Base-by-base conservation (phyloP, 2,113 vertebrate species). In the Acrocephalus arundinaceus region DNA sequence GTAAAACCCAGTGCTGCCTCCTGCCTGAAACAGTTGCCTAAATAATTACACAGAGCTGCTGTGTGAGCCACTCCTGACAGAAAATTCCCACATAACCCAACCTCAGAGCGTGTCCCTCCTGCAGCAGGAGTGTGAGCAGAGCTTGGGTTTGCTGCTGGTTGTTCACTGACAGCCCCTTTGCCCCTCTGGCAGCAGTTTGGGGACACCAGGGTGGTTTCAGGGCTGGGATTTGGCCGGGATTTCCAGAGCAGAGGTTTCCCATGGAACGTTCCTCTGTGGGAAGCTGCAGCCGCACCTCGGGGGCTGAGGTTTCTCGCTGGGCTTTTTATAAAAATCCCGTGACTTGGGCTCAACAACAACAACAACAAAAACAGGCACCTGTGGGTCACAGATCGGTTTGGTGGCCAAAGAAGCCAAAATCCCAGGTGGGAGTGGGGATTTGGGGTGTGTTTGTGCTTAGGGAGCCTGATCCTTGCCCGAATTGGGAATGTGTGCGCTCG, bases 401-500 rank as follows among this genome's bases (percentile, higher is more conserved):
- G 3, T 71, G 3, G 2, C 18, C 17, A 22, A 22, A 28, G 37
- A 10, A 15, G 62, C 52, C 67, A 9, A 51, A 81, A 33, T 63
- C 87, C 71, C 75, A 11, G 2, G 2, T 35, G 4, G 13, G 66
- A 71, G 55, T 3, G 4, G 52, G 35, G 35, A 3, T 51, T 31
- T 8, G 5, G 62, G 57, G 15, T 51, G 9, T 43, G 46, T 35
- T 51, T 70, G 48, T 23, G 23, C 41, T 46, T 20, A 28, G 13
- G 10, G 13, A 37, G 37, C 57, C 25, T 22, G 58, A 6, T 25
- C 39, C 39, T 2, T 65, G 33, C 65, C 45, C 4, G 0, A 5
- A 1, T 1, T 51, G 54, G 74, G 24, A 43, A 20, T 9, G 33
- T n/a, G 49, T 39, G 13, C 4, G 0, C 61, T n/a, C 0, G 1